Base-by-base conservation (phyloP, 2,797 vertebrate genomes). In the Odontamblyopus lacepedii region DNA sequence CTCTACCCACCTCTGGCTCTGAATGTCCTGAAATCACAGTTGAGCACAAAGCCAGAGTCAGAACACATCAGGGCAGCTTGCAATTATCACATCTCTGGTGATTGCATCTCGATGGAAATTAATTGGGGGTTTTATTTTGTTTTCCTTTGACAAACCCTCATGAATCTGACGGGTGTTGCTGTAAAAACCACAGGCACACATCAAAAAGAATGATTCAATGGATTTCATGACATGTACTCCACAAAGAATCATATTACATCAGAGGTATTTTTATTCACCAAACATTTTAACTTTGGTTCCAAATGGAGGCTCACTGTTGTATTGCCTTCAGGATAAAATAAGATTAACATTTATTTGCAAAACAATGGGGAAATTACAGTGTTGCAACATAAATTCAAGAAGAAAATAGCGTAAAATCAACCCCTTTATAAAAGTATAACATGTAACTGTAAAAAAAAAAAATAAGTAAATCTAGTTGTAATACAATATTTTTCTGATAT, bases 81-180 rank as follows among this genome's bases (percentile, higher is more conserved):
- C 85, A 87, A 87, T 89, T 87, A 88, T 72, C 71, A 59, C 38
- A 57, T 87, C 84, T 82, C 87, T 64, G 59, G 78, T 63, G 78
- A 85, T 79, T 75, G 67, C 74, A 70, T 86, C 74, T 87, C 85
- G 71, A 80, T 84, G 83, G 81, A 88, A 88, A 92, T 87, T 86
- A 89, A 83, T 87, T 76, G 69, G 62, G 23, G 61, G 87, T 88
- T 87, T 83, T 83, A 85, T 91, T 83, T 78, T 69, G 60, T 81
- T 84, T 83, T 67, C 66, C 76, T 74, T 73, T 83, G 86, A 84
- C 76, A 81, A 80, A 85, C 75, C 65, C 76, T 71, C 60, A 83
- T 77, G 69, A 82, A 80, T 82, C 76, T 61, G 75, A 77, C 56
- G 77, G 75, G 79, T 67, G 60, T 72, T 74, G 78, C 73, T 67